Conservation (phyloP, 2,888 invertebrate genomes). For the Oligia latruncula region DNA sequence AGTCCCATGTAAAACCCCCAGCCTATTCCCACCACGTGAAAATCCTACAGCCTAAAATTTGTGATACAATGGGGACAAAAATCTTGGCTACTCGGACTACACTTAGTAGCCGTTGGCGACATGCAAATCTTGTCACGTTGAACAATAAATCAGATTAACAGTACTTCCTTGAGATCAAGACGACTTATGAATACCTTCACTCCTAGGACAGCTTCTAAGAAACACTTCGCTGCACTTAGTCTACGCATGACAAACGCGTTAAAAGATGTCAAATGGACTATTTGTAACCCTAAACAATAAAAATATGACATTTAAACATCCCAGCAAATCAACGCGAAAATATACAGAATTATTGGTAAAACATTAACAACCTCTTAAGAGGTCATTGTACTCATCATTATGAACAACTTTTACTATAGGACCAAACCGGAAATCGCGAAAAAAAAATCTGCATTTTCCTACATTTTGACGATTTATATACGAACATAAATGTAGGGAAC, state of each 20-base stretch:
- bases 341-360: too few relatives aligned
- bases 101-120: neutral
- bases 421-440: too few relatives aligned
- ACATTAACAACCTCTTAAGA: too few relatives aligned
- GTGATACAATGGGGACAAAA: neutral
- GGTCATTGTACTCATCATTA: too few relatives aligned
- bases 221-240: conserved; percentile 25
- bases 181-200: conserved; percentile 14
- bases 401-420: too few relatives aligned
- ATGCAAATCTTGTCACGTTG: conserved; percentile 8
- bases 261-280: neutral
- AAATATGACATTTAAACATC: neutral
- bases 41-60: neutral
- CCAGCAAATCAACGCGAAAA: neutral
- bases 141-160: conserved; percentile 27
- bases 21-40: neutral
- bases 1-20: too few relatives aligned
- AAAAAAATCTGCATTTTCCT: too few relatives aligned
- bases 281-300: neutral
- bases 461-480: too few relatives aligned
- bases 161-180: conserved; percentile 29
- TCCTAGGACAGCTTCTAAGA: conserved; percentile 20
- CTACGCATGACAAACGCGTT: neutral
- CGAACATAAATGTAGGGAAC: too few relatives aligned
- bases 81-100: neutral